Evolutionary conservation across 2,113 vertebrate species (phyloP).

Genomic region (Chauna torquata): DNA sequence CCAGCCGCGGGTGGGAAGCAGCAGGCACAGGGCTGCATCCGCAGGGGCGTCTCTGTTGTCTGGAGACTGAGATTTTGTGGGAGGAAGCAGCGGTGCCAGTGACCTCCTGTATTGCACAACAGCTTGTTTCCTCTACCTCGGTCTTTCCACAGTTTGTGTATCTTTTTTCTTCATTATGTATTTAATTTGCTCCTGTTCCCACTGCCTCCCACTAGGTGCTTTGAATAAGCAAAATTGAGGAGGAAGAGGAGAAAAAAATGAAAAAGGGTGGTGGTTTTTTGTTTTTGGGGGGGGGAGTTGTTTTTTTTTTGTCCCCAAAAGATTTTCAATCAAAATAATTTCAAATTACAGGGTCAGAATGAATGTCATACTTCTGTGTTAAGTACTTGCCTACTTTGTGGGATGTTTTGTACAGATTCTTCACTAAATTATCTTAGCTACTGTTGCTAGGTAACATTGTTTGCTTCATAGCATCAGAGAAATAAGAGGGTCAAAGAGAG

Average conservation of each 20-base stretch:
- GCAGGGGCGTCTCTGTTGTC: neutral
- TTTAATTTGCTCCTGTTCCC: neutral
- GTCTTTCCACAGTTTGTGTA: neutral
- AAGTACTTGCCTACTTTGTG: conserved; percentile 80
- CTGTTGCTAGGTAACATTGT: conserved; percentile 81
- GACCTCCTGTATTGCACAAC: neutral
- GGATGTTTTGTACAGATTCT: conserved; percentile 79
- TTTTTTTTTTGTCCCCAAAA: conserved; percentile 2
- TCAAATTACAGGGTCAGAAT: conserved; percentile 65
- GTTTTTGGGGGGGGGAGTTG: too few species aligned
- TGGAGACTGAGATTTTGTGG: neutral
- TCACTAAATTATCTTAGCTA: conserved; percentile 79
- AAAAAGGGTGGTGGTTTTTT: neutral
- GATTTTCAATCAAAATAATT: conserved; percentile 69
- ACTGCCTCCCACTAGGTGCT: neutral
- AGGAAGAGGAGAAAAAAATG: neutral
- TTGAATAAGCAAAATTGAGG: conserved; percentile 30
- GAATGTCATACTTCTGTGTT: conserved; percentile 70
- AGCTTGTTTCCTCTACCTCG: neutral
- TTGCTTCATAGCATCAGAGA: conserved; percentile 78
- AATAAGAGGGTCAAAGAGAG: conserved; percentile 73
- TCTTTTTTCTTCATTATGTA: neutral
- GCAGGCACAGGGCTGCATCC: neutral
- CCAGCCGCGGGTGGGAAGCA: neutral
- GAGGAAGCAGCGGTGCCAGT: neutral